Percentiles rank a stretch among this genome's conserved stretches.
Evolutionary conservation across 2,797 vertebrate species (phyloP).

Genomic region (Danio jaintianensis): DNA sequence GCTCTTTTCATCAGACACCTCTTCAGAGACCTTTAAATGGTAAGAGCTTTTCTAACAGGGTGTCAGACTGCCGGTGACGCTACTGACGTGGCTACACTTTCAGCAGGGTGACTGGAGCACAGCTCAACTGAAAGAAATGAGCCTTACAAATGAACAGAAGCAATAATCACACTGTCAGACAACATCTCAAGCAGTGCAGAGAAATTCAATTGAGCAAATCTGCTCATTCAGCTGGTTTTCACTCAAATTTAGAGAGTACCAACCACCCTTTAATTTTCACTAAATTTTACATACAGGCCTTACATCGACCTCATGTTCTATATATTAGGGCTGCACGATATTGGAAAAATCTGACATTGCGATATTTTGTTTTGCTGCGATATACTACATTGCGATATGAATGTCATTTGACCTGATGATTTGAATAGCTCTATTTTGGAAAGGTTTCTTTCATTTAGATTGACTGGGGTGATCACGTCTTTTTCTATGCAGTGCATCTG

Average conservation of each 20-base stretch:
- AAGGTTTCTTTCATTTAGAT: no score
- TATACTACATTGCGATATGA: no score
- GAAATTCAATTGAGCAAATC: not conserved
- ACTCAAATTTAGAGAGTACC: not conserved
- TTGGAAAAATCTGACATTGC: no score
- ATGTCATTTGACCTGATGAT: no score
- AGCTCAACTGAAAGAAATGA: constrained; percentile 1
- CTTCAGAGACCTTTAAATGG: not conserved
- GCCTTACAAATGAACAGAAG: constrained; percentile 5
- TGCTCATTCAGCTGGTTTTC: not conserved
- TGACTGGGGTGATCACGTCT: no score
- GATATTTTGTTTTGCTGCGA: no score
- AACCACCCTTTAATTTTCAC: no score
- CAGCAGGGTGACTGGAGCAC: not conserved
- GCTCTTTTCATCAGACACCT: not conserved
- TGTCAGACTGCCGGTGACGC: not conserved
- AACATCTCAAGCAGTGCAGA: not conserved
- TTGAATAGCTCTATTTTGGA: no score
- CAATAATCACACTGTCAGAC: constrained; percentile 3
- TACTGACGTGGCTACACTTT: not conserved
- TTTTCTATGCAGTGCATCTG: no score
- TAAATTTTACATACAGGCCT: no score
- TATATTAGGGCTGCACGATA: no score
- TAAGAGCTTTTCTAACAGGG: not conserved
- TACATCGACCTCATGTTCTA: no score